Percentiles rank a stretch among this genome's conserved stretches.
Conservation (phyloP, 2,113 vertebrate genomes). For the Brachionichthys hirsutus region DNA sequence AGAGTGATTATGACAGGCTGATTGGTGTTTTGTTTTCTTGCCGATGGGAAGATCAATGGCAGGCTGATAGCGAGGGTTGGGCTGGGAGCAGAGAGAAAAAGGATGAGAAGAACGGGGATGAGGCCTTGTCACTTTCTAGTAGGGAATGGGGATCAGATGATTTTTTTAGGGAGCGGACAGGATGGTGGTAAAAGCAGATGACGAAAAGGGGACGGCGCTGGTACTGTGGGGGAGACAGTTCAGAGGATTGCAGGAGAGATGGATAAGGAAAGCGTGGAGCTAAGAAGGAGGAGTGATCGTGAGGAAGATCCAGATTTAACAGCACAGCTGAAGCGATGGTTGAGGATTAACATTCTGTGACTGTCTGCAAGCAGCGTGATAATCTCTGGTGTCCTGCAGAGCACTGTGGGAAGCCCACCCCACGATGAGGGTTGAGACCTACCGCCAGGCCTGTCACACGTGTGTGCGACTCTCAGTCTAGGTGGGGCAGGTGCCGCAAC, state of each 20-base stretch:
- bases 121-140: conserved; percentile 50
- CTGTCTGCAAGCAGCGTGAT: conserved; percentile 66
- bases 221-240: conserved; percentile 29
- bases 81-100: conserved; percentile 39
- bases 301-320: conserved; percentile 61
- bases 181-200: conserved; percentile 45
- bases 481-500: conserved; percentile 59
- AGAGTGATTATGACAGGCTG: conserved; percentile 71
- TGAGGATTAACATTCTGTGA: conserved; percentile 73
- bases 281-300: conserved; percentile 41
- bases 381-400: conserved; percentile 63
- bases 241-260: conserved; percentile 28
- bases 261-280: conserved; percentile 36
- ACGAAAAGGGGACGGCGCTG: conserved; percentile 29
- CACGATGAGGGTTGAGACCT: conserved; percentile 52
- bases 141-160: conserved; percentile 45
- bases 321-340: conserved; percentile 58
- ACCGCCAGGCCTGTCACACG: conserved; percentile 47
- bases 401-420: conserved; percentile 58
- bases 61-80: conserved; percentile 54
- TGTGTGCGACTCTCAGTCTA: conserved; percentile 22
- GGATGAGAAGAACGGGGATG: conserved; percentile 39
- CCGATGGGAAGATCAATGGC: conserved; percentile 66
- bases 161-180: conserved; percentile 41
- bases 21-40: conserved; percentile 74